Evolutionary conservation across 2,888 invertebrate genomes (phyloP), one percentile per base, ranked within the genome.

Genomic region (Abrostola tripartita): DNA sequence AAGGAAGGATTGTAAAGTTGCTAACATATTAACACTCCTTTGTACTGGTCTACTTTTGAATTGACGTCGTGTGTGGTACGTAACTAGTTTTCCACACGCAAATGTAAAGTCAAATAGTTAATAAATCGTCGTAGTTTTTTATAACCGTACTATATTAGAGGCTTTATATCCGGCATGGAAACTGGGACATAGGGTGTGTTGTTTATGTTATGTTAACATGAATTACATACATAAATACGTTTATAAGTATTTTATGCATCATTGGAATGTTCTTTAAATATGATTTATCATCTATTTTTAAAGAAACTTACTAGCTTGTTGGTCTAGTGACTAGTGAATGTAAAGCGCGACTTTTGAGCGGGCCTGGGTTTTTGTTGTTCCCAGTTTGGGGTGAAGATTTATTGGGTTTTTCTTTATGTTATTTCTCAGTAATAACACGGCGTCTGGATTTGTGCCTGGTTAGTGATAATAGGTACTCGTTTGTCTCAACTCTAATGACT

Each of bases 61-160:
- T 54, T 10, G n/a, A 51, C n/a, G 24, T 7, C 49, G 49, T 52
- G 60, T 51, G 62, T 57, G 55, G 24, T 50, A 53, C 38, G 24
- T 37, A 54, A 74, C 37, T 68, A 57, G 65, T 52, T 40, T 44
- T n/a, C 50, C 57, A 52, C 74, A 74, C 73, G 74, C 76, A 61
- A 75, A 55, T 51, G 40, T 7, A 47, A 61, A 63, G 52, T 62
- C 52, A 68, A 76, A 76, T 52, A 64, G 63, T 64, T 54, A 68
- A 76, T 72, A 62, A 76, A 74, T 68, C 37, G 52, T 62, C 61
- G 51, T 58, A 62, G 38, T 61, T 62, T 69, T 59, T 61, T 58
- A 70, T 61, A 36, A 14, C 36, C 56, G 44, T 35, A 54, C 38
- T 69, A 63, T 11, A 56, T 60, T 57, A 44, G 11, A 37, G 5